A percentile compares a stretch with the other conserved stretches of the same genome.
phyloP scores from a whole-genome alignment of 2,888 invertebrate genomes.

The Drosophila phalerata region DNA sequence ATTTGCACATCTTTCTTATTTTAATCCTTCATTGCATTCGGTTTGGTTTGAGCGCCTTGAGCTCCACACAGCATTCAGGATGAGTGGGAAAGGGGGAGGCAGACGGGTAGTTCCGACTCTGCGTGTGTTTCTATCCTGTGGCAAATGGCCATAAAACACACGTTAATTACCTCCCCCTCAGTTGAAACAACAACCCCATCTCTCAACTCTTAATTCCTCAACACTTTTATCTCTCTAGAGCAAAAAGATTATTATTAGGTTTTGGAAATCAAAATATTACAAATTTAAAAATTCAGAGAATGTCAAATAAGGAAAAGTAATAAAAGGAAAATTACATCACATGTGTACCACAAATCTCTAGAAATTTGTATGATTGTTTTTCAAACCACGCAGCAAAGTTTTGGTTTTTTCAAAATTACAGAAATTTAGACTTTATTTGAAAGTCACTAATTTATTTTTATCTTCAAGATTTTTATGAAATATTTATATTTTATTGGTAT shows the following conservation, averaged over 20 bases:
- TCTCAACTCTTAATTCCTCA: background rate
- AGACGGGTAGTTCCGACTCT: conserved; percentile 26
- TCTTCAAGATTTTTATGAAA: too few relatives aligned
- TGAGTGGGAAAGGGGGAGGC: conserved; percentile 3
- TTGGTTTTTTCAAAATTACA: too few relatives aligned
- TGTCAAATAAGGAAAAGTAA: background rate
- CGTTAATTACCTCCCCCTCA: conserved; percentile 78
- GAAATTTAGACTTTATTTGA: too few relatives aligned
- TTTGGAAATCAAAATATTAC: conserved; percentile 1
- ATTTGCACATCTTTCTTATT: conserved; percentile 84
- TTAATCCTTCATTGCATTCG: conserved; percentile 82
- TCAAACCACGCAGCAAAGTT: too few relatives aligned
- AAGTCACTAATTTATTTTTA: too few relatives aligned
- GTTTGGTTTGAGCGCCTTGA: conserved; percentile 45
- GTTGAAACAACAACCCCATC: background rate
- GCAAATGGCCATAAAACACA: conserved; percentile 75
- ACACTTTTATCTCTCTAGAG: background rate
- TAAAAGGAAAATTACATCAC: too few relatives aligned
- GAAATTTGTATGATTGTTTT: too few relatives aligned
- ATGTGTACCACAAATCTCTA: too few relatives aligned
- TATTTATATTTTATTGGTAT: too few relatives aligned
- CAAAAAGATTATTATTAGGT: conserved; percentile 1
- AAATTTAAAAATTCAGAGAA: background rate
- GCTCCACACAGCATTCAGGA: conserved; percentile 1
- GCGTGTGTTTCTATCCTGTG: conserved; percentile 46